These are phyloP conservation scores for Ctenoplectra terminalis DNA, from an alignment of 1,140 invertebrate species.

Conservation along the genomic window DNA sequence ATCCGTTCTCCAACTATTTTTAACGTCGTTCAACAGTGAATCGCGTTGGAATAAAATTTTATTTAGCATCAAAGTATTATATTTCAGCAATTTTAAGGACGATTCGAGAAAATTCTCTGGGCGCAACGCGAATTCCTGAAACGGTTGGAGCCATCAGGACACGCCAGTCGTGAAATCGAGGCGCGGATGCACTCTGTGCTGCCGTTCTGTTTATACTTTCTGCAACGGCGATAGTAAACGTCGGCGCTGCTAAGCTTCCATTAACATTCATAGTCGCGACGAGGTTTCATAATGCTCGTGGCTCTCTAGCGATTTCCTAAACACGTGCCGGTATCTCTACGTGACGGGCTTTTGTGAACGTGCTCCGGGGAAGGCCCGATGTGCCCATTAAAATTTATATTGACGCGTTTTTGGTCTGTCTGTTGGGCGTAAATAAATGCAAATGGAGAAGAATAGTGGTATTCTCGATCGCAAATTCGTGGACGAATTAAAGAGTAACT, in stretches of 20 bases:
- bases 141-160: background rate
- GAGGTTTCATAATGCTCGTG: slow-evolving; percentile 66
- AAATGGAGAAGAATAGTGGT: background rate
- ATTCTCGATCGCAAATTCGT: background rate
- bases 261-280: slow-evolving; percentile 69
- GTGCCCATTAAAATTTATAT: slow-evolving; percentile 43
- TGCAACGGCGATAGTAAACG: slow-evolving; percentile 39
- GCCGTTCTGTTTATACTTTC: slow-evolving; percentile 36
- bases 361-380: background rate
- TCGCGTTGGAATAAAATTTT: background rate
- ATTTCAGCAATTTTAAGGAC: background rate
- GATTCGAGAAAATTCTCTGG: background rate
- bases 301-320: slow-evolving; percentile 62
- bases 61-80: too few relatives aligned
- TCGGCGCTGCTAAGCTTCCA: slow-evolving; percentile 36
- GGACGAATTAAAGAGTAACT: background rate
- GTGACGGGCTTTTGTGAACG: slow-evolving; percentile 66
- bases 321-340: slow-evolving; percentile 61
- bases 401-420: slow-evolving; percentile 21
- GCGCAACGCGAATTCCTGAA: background rate
- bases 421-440: background rate
- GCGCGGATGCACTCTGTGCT: slow-evolving; percentile 9
- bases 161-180: background rate
- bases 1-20: too few relatives aligned
- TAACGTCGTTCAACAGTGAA: background rate